A percentile compares a stretch with the other conserved stretches of the same genome.
Conservation (phyloP, 2,888 invertebrate genomes). For the Drosophila paranaensis region DNA sequence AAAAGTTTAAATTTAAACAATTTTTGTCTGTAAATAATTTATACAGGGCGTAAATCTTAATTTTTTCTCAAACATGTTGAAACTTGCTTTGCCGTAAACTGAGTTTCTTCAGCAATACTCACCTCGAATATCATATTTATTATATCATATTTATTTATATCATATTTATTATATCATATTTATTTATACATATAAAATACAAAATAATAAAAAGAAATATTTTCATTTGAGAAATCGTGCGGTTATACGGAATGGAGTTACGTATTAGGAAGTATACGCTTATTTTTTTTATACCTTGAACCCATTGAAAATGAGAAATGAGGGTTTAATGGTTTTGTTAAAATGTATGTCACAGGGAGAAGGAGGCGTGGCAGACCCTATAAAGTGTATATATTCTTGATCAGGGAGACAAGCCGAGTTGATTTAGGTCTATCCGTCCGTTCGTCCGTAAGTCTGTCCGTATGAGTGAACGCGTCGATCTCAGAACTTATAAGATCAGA, state of each 20-base stretch:
- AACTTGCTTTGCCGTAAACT: slow-evolving; percentile 2
- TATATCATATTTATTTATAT: not conserved
- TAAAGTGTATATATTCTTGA: no score
- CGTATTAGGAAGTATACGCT: not conserved
- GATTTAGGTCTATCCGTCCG: no score
- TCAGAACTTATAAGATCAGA: no score
- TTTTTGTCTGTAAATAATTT: fast-evolving
- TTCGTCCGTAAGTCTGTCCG: no score
- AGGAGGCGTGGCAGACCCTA: no score
- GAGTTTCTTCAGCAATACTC: not conserved
- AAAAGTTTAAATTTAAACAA: slow-evolving; percentile 13
- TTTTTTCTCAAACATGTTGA: slow-evolving; percentile 29
- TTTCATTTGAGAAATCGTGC: not conserved
- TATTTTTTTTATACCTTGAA: not conserved
- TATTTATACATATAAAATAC: not conserved
- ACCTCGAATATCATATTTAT: no score
- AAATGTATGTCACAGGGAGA: no score
- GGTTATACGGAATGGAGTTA: not conserved
- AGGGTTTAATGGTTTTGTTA: no score
- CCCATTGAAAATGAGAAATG: no score
- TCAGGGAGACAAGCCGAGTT: no score
- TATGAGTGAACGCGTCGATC: no score
- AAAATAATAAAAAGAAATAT: not conserved
- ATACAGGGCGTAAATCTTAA: slow-evolving; percentile 12
- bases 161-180: no score